Evolutionary conservation across 2,888 invertebrate genomes (phyloP).

Genomic region (Morpho achilles): DNA sequence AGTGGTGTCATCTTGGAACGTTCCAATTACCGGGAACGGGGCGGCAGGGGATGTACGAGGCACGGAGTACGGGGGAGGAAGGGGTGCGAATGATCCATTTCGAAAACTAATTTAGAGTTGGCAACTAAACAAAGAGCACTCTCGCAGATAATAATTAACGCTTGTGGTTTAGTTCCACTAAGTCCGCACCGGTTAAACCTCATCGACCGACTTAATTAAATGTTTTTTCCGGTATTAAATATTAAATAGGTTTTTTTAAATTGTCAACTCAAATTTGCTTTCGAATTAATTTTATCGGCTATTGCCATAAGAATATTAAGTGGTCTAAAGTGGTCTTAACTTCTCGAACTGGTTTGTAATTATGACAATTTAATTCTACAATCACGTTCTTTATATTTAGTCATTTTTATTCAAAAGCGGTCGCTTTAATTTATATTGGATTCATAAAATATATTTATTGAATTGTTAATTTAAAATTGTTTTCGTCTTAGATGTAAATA

Average conservation of each 20-base stretch:
- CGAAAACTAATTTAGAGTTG: constrained; percentile 80
- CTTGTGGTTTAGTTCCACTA: constrained; percentile 77
- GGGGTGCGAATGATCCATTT: constrained; percentile 79
- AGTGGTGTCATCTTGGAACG: constrained; percentile 78
- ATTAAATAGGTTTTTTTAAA: constrained; percentile 29
- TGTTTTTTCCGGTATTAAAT: constrained; percentile 39
- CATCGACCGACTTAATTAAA: constrained; percentile 65
- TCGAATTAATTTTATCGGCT: constrained; percentile 7
- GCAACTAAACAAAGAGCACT: constrained; percentile 80
- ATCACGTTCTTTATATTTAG: constrained; percentile 9
- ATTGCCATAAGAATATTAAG: constrained; percentile 9
- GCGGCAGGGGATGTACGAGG: constrained; percentile 42
- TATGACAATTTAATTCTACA: constrained; percentile 12
- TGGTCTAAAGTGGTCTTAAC: constrained; percentile 11
- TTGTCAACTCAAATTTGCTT: constrained; percentile 14
- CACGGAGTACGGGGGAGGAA: constrained; percentile 42
- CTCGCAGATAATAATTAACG: constrained; percentile 79
- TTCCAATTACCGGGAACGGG: constrained; percentile 72
- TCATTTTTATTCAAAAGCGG: constrained; percentile 6
- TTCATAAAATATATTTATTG: neutral
- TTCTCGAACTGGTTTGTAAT: constrained; percentile 13
- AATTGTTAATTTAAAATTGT: neutral
- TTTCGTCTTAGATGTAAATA: neutral
- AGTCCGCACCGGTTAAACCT: constrained; percentile 68
- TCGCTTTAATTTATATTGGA: constrained; percentile 7